These are phyloP conservation scores for Athene cunicularia DNA, from an alignment of 2,113 vertebrate species.

Conservation along the genomic window DNA sequence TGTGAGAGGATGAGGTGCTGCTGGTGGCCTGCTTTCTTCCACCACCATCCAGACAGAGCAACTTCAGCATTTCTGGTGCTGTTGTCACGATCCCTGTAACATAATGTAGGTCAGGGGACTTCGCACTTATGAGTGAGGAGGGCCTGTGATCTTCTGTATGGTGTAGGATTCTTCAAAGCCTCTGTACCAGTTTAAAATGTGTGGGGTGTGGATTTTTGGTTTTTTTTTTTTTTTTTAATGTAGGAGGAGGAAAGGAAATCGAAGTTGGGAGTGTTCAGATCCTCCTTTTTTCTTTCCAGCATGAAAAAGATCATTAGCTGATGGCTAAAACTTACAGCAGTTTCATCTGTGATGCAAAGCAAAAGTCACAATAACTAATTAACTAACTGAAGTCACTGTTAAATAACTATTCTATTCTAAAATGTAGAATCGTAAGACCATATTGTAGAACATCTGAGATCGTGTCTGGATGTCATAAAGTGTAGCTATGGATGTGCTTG, in stretches of 20 bases:
- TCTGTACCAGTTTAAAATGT: background rate
- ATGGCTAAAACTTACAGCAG: background rate
- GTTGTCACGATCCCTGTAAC: rapidly evolving
- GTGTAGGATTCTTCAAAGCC: background rate
- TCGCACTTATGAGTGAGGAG: background rate
- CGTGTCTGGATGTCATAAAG: background rate
- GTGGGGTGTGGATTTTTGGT: too few species aligned
- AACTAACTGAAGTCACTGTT: background rate
- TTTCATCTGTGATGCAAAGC: background rate
- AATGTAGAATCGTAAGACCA: background rate
- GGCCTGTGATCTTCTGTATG: background rate
- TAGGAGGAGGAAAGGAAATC: background rate
- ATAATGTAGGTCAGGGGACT: background rate
- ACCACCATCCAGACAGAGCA: background rate
- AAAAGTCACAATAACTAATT: background rate
- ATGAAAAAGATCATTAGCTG: background rate
- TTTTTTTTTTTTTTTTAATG: background rate
- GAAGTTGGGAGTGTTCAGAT: background rate
- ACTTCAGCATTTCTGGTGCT: background rate
- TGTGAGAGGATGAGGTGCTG: background rate
- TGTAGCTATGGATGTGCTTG: background rate
- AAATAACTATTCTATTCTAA: background rate
- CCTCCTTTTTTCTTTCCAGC: background rate
- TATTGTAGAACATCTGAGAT: background rate
- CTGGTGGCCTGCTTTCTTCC: background rate